A percentile compares a stretch with the other conserved stretches of the same genome.
Conservation (phyloP, 2,797 vertebrate species). For the Rhincodon typus region DNA sequence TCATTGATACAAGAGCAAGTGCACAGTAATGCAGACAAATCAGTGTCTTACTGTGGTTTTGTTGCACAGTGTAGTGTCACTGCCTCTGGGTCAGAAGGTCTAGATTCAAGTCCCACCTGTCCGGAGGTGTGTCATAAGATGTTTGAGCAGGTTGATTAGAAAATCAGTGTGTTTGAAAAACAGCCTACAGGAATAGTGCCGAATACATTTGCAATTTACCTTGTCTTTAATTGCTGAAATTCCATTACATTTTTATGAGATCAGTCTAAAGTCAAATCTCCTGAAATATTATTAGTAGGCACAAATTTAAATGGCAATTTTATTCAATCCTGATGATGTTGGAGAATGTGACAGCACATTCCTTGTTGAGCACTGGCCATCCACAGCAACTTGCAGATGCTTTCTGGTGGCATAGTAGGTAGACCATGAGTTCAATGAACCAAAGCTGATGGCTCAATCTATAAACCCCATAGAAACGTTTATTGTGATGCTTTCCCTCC, state of each 20-base stretch:
- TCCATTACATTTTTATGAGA: neutral
- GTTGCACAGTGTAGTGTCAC: too few relatives aligned
- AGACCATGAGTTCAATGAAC: neutral
- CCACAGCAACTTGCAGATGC: neutral
- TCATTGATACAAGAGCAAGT: neutral
- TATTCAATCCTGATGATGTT: neutral
- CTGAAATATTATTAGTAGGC: neutral
- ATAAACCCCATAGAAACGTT: neutral
- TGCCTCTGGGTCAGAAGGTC: too few relatives aligned
- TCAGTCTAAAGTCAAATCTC: neutral
- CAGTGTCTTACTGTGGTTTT: too few relatives aligned
- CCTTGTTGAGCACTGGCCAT: neutral
- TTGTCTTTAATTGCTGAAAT: neutral
- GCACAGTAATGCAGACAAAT: neutral
- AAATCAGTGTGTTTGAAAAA: neutral
- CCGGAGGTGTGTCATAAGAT: too few relatives aligned
- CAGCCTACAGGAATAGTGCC: neutral
- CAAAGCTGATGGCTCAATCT: neutral
- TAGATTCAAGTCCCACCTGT: too few relatives aligned
- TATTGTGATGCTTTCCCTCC: neutral
- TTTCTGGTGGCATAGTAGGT: neutral
- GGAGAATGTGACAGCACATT: neutral
- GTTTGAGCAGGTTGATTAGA: too few relatives aligned
- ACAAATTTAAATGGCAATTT: neutral
- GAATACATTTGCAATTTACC: neutral